These are phyloP conservation scores for Neoaliturus tenellus DNA, from an alignment of 2,888 invertebrate species.

Conservation along the genomic window DNA sequence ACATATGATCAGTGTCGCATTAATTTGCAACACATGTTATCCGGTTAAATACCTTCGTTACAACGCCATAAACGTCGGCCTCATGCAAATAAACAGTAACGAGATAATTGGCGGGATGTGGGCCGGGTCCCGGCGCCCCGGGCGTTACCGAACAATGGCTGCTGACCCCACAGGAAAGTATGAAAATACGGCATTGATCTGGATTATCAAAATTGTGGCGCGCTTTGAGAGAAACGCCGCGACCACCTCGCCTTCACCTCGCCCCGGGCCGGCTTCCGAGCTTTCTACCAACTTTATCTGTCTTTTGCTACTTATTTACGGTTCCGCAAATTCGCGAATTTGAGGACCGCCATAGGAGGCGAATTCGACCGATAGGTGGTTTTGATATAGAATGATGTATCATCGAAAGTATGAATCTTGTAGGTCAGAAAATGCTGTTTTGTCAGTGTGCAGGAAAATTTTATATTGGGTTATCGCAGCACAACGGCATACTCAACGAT, in stretches of 20 bases:
- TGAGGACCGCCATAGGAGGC: no score
- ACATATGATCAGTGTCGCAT: background rate
- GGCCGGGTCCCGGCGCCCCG: background rate
- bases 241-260: background rate
- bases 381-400: no score
- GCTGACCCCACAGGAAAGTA: conserved; percentile 36
- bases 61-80: background rate
- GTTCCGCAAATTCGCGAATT: background rate
- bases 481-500: no score
- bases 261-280: background rate
- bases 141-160: background rate
- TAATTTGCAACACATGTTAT: conserved; percentile 5
- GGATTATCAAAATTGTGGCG: conserved; percentile 38
- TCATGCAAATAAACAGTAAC: conserved; percentile 14
- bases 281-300: background rate
- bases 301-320: conserved; percentile 14
- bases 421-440: no score
- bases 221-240: conserved; percentile 3
- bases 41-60: background rate
- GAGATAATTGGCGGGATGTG: background rate
- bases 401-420: no score
- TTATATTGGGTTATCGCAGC: no score
- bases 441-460: no score
- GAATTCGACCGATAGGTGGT: no score
- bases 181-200: conserved; percentile 36